Conservation (phyloP, 2,113 vertebrate genomes). For the Lycaon pictus region DNA sequence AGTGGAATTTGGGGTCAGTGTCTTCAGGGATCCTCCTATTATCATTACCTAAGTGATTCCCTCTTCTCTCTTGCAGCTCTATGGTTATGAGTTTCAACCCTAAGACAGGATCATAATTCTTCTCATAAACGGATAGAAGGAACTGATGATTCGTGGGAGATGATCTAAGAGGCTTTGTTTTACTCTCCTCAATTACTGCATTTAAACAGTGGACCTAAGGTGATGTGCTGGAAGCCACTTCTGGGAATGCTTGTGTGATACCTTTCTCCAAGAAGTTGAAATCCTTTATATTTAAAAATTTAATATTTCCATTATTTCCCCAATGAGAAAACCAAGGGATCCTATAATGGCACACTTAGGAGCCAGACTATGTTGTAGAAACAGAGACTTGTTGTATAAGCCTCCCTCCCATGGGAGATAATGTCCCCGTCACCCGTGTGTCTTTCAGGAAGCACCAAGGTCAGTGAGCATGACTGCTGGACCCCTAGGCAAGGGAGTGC, state of each 20-base stretch:
- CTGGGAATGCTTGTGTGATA: not conserved
- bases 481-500: not conserved
- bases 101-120: not conserved
- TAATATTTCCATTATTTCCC: constrained; percentile 14
- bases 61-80: not conserved
- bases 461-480: not conserved
- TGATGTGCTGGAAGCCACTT: not conserved
- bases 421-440: not conserved
- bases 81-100: not conserved
- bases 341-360: not conserved
- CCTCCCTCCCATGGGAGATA: not conserved
- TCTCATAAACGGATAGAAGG: not conserved
- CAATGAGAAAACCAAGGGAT: constrained; percentile 24
- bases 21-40: not conserved
- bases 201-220: not conserved
- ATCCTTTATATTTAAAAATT: constrained; percentile 1
- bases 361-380: not conserved
- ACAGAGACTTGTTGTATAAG: not conserved
- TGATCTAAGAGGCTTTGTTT: not conserved
- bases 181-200: not conserved
- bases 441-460: constrained; percentile 11
- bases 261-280: constrained; percentile 27
- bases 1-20: not conserved
- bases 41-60: not conserved
- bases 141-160: not conserved